Evolutionary conservation across 2,797 vertebrate species (phyloP).

Genomic region (Labeo calbasu): DNA sequence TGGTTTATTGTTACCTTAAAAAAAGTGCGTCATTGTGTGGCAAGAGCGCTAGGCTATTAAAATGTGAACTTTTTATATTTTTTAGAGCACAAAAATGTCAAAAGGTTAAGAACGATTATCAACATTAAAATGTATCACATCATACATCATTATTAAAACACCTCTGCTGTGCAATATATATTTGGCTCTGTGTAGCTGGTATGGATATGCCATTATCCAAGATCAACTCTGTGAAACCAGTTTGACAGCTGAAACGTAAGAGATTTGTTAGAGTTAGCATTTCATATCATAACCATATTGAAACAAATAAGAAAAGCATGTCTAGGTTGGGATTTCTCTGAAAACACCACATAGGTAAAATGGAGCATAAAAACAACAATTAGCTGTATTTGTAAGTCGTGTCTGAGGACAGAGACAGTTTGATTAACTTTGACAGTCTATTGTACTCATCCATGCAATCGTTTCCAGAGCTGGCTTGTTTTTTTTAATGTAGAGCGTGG

Average conservation of each 20-base stretch:
- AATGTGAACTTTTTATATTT: background rate
- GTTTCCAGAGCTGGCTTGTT: conserved; percentile 37
- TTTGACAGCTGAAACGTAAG: conserved; percentile 28
- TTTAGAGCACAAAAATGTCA: background rate
- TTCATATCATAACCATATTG: conserved; percentile 15
- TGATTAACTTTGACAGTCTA: conserved; percentile 47
- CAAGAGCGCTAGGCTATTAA: background rate
- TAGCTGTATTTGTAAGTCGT: conserved; percentile 53
- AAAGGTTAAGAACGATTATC: conserved; percentile 1
- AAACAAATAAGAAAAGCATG: conserved; percentile 32
- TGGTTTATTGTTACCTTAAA: conserved; percentile 26
- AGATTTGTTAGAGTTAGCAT: conserved; percentile 22
- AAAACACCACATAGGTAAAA: conserved; percentile 56
- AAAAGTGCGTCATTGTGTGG: conserved; percentile 25
- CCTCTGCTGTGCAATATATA: background rate
- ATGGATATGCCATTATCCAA: conserved; percentile 20
- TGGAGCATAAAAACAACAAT: conserved; percentile 47
- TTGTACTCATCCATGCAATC: conserved; percentile 52
- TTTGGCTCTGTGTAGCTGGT: background rate
- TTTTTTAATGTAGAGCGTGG: conserved; percentile 42
- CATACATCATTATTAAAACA: conserved; percentile 8
- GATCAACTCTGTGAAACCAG: conserved; percentile 22
- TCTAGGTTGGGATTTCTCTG: conserved; percentile 43
- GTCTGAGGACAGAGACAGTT: conserved; percentile 30
- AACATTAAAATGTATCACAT: background rate